Percentiles rank a stretch among this genome's conserved stretches.
Conservation (phyloP, 2,113 vertebrate genomes). For the Heterochromis multidens region DNA sequence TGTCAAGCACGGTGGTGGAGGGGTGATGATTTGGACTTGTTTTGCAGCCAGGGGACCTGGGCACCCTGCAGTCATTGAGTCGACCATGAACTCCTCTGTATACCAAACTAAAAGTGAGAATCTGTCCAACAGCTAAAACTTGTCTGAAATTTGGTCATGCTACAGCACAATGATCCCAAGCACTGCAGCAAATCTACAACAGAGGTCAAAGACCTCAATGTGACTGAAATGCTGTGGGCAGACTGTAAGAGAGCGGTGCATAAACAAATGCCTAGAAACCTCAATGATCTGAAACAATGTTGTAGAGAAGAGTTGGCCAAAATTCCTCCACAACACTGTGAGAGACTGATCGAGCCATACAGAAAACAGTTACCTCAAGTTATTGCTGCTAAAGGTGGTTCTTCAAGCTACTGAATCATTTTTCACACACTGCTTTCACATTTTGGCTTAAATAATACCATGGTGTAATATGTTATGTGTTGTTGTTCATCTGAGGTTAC, state of each 20-base stretch:
- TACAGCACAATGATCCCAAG: neutral
- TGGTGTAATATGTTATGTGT: neutral
- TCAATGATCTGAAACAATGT: neutral
- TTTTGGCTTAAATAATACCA: neutral
- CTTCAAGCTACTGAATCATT: too few relatives aligned
- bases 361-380: neutral
- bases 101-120: neutral
- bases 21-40: neutral
- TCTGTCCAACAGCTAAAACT: neutral
- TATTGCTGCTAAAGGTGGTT: too few relatives aligned
- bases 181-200: rapidly evolving
- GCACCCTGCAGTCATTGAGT: neutral
- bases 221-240: neutral
- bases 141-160: neutral
- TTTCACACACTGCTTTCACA: too few relatives aligned
- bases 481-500: neutral
- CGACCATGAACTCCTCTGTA: neutral
- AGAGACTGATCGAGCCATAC: neutral
- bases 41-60: neutral
- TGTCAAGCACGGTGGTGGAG: neutral
- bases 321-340: neutral
- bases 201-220: neutral
- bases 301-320: neutral
- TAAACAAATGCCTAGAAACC: neutral
- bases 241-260: neutral